Evolutionary conservation across 37 sponge, comb jelly and placozoan species (phyloP).

Genomic region (Tethya wilhelma): DNA sequence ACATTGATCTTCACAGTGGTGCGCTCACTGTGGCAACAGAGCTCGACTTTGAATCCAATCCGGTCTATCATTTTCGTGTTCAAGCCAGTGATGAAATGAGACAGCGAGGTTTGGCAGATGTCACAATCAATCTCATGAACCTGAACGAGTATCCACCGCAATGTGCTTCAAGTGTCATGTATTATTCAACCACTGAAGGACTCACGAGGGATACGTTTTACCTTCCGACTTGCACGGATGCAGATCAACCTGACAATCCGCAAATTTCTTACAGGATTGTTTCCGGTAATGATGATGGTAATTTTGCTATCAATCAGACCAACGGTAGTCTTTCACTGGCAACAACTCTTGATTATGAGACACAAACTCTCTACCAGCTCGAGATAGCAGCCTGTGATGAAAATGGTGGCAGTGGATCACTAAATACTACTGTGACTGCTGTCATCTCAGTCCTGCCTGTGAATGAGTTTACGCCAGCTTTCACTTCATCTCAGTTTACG

Average conservation of each 20-base stretch:
- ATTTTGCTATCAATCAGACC: neutral
- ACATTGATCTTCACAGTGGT: constrained; percentile 13
- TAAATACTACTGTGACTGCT: neutral
- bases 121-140: constrained; percentile 8
- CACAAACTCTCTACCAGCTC: neutral
- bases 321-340: neutral
- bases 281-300: neutral
- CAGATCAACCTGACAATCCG: neutral
- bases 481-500: neutral
- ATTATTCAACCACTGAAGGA: neutral
- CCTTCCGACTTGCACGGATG: neutral
- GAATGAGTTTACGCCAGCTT: neutral
- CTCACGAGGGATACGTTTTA: neutral
- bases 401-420: neutral
- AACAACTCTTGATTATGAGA: neutral
- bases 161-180: neutral
- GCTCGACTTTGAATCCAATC: constrained; percentile 6
- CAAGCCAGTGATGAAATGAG: neutral
- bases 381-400: neutral
- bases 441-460: neutral
- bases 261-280: neutral
- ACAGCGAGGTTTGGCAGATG: neutral
- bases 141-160: constrained; percentile 10
- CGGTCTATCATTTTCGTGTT: neutral
- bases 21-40: neutral